These are phyloP conservation scores for Diplogasteroides magnus DNA, from an alignment of 1,140 invertebrate species.

Conservation along the genomic window DNA sequence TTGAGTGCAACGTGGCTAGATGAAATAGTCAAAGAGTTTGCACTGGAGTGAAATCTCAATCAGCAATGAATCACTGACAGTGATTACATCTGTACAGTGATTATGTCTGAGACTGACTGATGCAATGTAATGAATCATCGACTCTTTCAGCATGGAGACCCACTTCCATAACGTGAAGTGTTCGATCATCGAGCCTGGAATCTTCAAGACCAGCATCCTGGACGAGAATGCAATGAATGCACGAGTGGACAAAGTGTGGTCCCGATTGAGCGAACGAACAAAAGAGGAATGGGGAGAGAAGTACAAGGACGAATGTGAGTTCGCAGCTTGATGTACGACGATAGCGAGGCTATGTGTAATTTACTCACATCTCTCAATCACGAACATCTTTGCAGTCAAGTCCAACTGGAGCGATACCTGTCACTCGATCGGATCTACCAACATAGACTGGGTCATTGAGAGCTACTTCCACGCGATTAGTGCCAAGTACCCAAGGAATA, in stretches of 20 bases:
- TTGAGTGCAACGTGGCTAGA: too few species aligned
- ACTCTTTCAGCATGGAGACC: slow-evolving; percentile 37
- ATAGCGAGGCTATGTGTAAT: too few species aligned
- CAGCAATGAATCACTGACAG: too few species aligned
- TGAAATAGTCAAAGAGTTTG: too few species aligned
- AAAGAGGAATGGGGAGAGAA: slow-evolving; percentile 42
- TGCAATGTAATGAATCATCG: too few species aligned
- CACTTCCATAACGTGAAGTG: slow-evolving; percentile 38
- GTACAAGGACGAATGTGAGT: slow-evolving; percentile 42
- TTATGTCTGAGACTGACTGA: too few species aligned
- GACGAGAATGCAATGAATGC: slow-evolving; percentile 36
- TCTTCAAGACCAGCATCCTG: slow-evolving; percentile 35
- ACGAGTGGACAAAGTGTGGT: slow-evolving; percentile 40
- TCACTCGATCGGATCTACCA: slow-evolving; percentile 25
- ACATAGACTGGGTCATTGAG: slow-evolving; percentile 40
- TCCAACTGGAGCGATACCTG: slow-evolving; percentile 36
- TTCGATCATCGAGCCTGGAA: slow-evolving; percentile 41
- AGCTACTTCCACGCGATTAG: slow-evolving; percentile 45
- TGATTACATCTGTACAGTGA: too few species aligned
- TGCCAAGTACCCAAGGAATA: slow-evolving; percentile 34
- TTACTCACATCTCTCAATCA: too few species aligned
- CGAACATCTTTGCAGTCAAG: slow-evolving; percentile 32
- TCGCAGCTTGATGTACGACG: background rate
- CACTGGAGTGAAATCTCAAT: too few species aligned
- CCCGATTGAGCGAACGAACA: slow-evolving; percentile 29